Conservation (phyloP, 2,113 vertebrate species). For the Gavialis gangeticus region DNA sequence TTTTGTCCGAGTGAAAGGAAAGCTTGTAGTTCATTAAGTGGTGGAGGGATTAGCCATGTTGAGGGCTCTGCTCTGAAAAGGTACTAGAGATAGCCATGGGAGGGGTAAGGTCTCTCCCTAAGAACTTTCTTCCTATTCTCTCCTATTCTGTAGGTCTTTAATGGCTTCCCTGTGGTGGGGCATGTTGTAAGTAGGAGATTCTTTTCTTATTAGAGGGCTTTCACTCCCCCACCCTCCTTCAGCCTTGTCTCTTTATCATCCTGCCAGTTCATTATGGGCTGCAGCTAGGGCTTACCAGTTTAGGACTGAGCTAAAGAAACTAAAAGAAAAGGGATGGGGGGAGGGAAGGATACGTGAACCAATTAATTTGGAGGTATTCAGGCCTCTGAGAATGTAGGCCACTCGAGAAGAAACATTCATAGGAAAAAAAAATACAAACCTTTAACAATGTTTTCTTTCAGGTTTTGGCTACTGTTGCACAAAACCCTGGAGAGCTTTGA, state of each 20-base stretch:
- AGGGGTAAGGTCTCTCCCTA: constrained; percentile 65
- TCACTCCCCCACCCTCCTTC: constrained; percentile 50
- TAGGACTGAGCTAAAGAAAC: constrained; percentile 44
- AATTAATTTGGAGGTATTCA: constrained; percentile 86
- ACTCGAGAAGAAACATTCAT: constrained; percentile 60
- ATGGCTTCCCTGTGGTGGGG: constrained; percentile 80
- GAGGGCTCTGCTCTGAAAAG: constrained; percentile 82
- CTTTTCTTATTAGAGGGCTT: constrained; percentile 87
- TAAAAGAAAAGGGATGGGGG: constrained; percentile 32
- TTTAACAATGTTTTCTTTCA: constrained; percentile 74
- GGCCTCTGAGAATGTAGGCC: constrained; percentile 61
- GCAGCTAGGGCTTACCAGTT: constrained; percentile 30
- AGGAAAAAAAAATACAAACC: constrained; percentile 70
- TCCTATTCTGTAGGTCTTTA: constrained; percentile 77
- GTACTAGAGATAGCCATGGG: constrained; percentile 61
- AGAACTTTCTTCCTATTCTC: constrained; percentile 74
- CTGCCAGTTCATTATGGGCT: constrained; percentile 78
- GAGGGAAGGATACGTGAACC: constrained; percentile 76
- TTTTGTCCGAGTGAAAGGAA: constrained; percentile 86
- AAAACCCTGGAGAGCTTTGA: constrained; percentile 58
- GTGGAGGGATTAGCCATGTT: constrained; percentile 86
- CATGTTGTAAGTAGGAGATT: constrained; percentile 81
- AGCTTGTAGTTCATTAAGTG: constrained; percentile 92
- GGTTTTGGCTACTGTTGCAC: constrained; percentile 64
- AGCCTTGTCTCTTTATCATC: constrained; percentile 78